A percentile compares a stretch with the other conserved stretches of the same genome.
phyloP scores from a whole-genome alignment of 2,113 vertebrate genomes.

The Baryphthengus martii region DNA sequence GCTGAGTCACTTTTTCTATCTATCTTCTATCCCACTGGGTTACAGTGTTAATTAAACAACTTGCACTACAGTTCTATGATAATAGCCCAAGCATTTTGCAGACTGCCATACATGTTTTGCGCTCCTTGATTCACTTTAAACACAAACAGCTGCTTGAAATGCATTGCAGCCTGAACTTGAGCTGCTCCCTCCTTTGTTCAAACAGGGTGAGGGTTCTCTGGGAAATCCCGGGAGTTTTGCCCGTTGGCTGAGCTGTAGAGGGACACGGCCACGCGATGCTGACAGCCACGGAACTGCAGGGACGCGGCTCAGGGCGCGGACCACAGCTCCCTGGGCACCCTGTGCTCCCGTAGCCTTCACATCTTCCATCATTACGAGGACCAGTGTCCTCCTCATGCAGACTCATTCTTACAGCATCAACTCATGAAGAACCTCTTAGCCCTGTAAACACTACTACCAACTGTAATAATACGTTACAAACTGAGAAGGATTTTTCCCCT shows the following conservation, averaged over 20 bases:
- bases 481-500: neutral
- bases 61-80: neutral
- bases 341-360: fast-evolving
- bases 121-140: neutral
- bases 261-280: fast-evolving
- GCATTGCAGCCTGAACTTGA: neutral
- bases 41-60: conserved; percentile 30
- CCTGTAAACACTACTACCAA: too few species aligned
- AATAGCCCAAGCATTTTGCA: too few species aligned
- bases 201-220: too few species aligned
- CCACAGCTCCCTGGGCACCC: neutral
- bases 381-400: neutral
- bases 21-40: neutral
- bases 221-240: neutral
- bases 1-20: neutral
- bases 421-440: neutral
- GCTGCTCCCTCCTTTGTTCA: neutral
- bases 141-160: neutral
- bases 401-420: fast-evolving
- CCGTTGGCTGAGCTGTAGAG: neutral
- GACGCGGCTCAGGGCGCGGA: fast-evolving
- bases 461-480: fast-evolving
- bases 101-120: neutral
- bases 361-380: fast-evolving
- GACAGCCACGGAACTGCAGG: neutral